Evolutionary conservation across 2,113 vertebrate genomes (phyloP), one percentile per base, ranked within the genome.

Genomic region (Oophaga pumilio): DNA sequence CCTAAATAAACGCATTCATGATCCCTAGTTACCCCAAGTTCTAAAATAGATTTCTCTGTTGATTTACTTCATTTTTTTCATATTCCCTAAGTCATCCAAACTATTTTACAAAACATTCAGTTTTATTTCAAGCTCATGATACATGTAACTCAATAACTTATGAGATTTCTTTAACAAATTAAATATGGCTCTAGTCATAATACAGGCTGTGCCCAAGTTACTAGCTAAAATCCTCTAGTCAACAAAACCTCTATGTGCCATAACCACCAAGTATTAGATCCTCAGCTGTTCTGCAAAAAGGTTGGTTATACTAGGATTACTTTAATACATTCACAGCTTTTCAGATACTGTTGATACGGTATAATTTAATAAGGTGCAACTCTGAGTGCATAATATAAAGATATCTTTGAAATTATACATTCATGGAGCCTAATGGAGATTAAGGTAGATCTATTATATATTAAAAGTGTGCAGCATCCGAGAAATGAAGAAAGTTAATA

Each of bases 211-310:
- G 53, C 53, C 77, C 53, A 11, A 33, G 53, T 17, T 79, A 57
- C 52, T 28, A 59, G 14, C 53, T 50, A 20, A 15, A 59, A 79
- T 79, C 77, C 77, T 59, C 33, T 13, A 59, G 77, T 79, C 77
- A 79, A 79, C 77, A 79, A 59, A 73, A 79, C n/a, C 77, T 79
- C 77, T 11, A 57, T 79, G 77, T 79, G 53, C 26, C 53, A 59
- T 79, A 79, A 79, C 77, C 77, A 79, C 77, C 53, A 59, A 59
- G 77, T 79, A 28, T 79, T 59, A 59, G 77, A 59, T 79, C 56
- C 57, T 79, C 77, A 79, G 53, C n/a, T 59, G 53, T 59, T 79
- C 53, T 79, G 6, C 7, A 59, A 59, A 79, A 59, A 79, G 53
- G 53, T 59, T 79, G 53, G 24, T 33, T 56, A 78, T 59, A 52